Conservation (phyloP, 1,140 invertebrate genomes). For the Saccostrea cuccullata region DNA sequence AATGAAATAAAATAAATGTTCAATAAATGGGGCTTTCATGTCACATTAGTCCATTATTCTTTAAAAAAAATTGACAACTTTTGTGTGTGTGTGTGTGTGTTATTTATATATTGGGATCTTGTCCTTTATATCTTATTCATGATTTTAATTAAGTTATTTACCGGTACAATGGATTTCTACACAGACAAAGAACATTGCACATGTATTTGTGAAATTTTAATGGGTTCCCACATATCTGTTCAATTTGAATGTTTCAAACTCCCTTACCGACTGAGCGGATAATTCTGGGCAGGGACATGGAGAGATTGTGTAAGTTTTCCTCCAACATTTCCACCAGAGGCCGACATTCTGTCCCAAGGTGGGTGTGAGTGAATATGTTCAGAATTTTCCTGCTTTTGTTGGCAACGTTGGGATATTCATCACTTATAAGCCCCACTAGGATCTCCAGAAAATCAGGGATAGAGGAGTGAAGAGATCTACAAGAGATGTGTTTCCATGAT, state of each 20-base stretch:
- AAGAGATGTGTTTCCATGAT: conserved; percentile 28
- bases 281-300: conserved; percentile 69
- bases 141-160: no score
- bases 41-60: no score
- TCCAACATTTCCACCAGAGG: conserved; percentile 71
- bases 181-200: no score
- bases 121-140: no score
- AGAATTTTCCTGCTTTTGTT: conserved; percentile 61
- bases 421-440: conserved; percentile 67
- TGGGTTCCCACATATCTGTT: no score
- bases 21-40: no score
- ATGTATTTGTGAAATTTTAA: no score
- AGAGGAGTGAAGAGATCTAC: conserved; percentile 66
- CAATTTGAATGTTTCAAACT: neutral
- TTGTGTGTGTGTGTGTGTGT: no score
- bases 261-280: conserved; percentile 69
- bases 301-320: conserved; percentile 69
- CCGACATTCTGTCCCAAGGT: conserved; percentile 55
- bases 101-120: no score
- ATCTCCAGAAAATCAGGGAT: conserved; percentile 68
- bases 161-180: no score
- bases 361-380: conserved; percentile 62
- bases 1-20: no score
- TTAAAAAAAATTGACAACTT: no score
- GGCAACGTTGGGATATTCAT: conserved; percentile 69